A percentile compares a stretch with the other conserved stretches of the same genome.
Conservation (phyloP, 2,797 vertebrate genomes). For the Hyperoplus immaculatus region DNA sequence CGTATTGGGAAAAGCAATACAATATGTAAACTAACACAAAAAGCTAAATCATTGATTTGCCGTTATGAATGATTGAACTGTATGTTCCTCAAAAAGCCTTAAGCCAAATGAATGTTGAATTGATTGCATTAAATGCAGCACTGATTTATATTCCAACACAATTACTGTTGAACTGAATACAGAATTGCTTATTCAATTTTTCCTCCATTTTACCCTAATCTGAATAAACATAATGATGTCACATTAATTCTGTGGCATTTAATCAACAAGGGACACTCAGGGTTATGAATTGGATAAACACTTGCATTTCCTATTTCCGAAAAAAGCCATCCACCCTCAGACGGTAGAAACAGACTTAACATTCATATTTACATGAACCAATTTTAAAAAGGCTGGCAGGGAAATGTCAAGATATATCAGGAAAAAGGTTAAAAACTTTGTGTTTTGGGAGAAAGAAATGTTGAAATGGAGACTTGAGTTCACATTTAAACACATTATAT, state of each 20-base stretch:
- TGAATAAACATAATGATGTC: conserved; percentile 79
- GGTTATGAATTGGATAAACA: conserved; percentile 77
- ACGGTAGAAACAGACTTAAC: conserved; percentile 19
- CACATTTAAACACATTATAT: conserved; percentile 38
- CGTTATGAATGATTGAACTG: conserved; percentile 53
- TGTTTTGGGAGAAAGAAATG: conserved; percentile 31
- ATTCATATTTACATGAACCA: conserved; percentile 52
- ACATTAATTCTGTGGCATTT: conserved; percentile 84
- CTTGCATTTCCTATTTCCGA: conserved; percentile 64
- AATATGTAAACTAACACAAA: conserved; percentile 9
- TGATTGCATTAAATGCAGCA: conserved; percentile 68
- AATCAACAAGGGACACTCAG: conserved; percentile 79
- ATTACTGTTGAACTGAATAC: conserved; percentile 65
- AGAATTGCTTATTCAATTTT: conserved; percentile 54
- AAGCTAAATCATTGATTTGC: conserved; percentile 49
- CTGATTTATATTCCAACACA: conserved; percentile 69
- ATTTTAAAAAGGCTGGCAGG: conserved; percentile 18
- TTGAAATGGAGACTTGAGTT: conserved; percentile 21
- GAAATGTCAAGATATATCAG: conserved; percentile 49
- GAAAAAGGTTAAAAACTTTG: conserved; percentile 9
- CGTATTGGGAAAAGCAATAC: conserved; percentile 4
- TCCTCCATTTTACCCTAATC: conserved; percentile 54
- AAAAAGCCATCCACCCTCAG: conserved; percentile 33
- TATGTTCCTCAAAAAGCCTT: conserved; percentile 27
- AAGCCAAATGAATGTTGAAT: conserved; percentile 53